Base-by-base conservation (phyloP, 2,888 invertebrate genomes). In the Acleris emargana region DNA sequence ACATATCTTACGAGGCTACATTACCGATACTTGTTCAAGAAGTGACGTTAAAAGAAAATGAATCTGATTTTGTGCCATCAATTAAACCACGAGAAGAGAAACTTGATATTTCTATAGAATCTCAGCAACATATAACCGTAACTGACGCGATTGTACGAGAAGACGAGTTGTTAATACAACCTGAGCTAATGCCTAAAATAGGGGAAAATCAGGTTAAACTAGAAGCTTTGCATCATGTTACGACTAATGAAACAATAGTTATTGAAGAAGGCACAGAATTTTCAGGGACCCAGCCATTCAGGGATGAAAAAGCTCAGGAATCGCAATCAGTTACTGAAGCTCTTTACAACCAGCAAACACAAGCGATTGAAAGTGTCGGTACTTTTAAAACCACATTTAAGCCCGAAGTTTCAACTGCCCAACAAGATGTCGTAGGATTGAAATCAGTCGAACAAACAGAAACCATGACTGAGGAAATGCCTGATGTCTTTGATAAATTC, bases 71-170 rank as follows among this genome's bases (percentile, higher is more conserved):
- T 17, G 22, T 64, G 6, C 59, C 71, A 18, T 72, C 76, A 45
- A 64, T 62, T 20, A 58, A 73, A 49, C 71, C 76, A 7, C 81
- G 80, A 57, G 59, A 75, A 73, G 83, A 84, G 70, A 76, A 73
- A 52, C 63, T 72, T 43, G 64, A 67, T 47, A 42, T 78, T 32
- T 66, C 70, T 5, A 69, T 87, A 20, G 82, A 87, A 67, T 73
- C 82, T 18, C 83, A 87, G 67, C 77, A 82, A 64, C 83, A 88
- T 71, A 57, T 89, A 38, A 84, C 81, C 38, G 71, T 87, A 45
- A 81, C 72, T 54, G 84, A 86, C 64, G 80, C 80, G 42, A 62
- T 80, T 60, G 71, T 75, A 2, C 79, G 76, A 67, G 89, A 89
- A 76, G 84, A 80, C 63, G 89, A 88, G 71, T 74, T 76, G 54